phyloP scores from a whole-genome alignment of 2,888 invertebrate species.

The Paralinhomoeus sp. region DNA sequence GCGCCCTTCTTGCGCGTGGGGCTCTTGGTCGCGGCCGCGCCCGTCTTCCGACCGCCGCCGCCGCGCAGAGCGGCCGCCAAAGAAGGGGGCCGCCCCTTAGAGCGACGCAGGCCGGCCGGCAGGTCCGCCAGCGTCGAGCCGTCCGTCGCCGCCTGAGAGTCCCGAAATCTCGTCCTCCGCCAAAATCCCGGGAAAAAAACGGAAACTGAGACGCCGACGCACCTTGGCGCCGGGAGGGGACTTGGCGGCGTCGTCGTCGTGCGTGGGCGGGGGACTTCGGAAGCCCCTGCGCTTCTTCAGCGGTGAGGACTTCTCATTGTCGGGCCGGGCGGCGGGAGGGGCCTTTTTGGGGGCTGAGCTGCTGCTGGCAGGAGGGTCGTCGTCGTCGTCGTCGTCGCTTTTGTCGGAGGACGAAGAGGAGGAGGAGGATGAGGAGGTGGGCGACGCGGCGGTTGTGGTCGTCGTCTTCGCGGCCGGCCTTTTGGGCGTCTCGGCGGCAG shows the following conservation, averaged over 20 bases:
- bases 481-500: too few relatives aligned
- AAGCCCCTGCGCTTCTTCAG: constrained; percentile 5
- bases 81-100: background rate
- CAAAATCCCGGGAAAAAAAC: too few relatives aligned
- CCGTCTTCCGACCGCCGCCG: background rate
- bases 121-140: too few relatives aligned
- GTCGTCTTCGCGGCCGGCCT: too few relatives aligned
- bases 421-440: background rate
- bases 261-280: background rate
- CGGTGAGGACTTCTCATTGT: constrained; percentile 2
- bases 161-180: too few relatives aligned
- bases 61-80: background rate
- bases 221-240: background rate
- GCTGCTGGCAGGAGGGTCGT: background rate
- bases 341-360: background rate
- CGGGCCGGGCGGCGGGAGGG: background rate
- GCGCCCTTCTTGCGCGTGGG: too few relatives aligned
- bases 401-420: background rate
- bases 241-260: background rate
- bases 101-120: too few relatives aligned
- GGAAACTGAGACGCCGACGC: too few relatives aligned
- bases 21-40: background rate
- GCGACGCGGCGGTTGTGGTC: too few relatives aligned
- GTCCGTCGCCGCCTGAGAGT: too few relatives aligned
- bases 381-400: background rate